These are phyloP conservation scores for Chouioia cunea DNA, from an alignment of 2,888 invertebrate genomes.

Conservation along the genomic window DNA sequence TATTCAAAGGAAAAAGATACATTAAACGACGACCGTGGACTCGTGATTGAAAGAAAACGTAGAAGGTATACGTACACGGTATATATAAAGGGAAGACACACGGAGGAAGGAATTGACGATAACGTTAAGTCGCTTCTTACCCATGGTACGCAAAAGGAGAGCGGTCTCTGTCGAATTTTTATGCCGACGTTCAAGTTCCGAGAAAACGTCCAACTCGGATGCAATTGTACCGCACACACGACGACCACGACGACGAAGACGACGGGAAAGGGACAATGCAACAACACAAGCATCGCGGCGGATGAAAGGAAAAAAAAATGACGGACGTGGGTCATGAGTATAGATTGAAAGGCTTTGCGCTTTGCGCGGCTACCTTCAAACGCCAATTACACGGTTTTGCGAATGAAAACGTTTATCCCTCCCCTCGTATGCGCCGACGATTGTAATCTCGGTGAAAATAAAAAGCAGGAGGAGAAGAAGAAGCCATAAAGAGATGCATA, in stretches of 20 bases:
- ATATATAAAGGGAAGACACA: neutral
- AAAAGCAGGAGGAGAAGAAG: too few species aligned
- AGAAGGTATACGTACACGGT: too few species aligned
- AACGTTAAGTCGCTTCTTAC: constrained; percentile 24
- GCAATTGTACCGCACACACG: neutral
- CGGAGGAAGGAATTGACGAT: constrained; percentile 28
- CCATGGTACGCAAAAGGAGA: constrained; percentile 20
- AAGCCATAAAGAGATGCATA: too few species aligned
- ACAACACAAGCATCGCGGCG: neutral
- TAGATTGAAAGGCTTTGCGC: constrained; percentile 10
- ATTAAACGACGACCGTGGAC: too few species aligned
- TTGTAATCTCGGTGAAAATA: too few species aligned
- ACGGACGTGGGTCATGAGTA: constrained; percentile 42
- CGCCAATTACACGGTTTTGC: too few species aligned
- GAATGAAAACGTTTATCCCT: too few species aligned
- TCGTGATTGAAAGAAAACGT: too few species aligned
- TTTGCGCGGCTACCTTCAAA: constrained; percentile 19
- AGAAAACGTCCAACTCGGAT: constrained; percentile 33
- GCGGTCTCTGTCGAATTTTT: constrained; percentile 48
- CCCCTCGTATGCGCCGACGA: too few species aligned
- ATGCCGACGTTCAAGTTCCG: constrained; percentile 42
- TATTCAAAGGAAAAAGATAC: neutral
- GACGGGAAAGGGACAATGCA: constrained; percentile 15
- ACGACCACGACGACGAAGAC: constrained; percentile 5
- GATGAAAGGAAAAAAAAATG: constrained; percentile 21